These are phyloP conservation scores for Osmerus mordax DNA, from an alignment of 2,113 vertebrate species.

Conservation along the genomic window DNA sequence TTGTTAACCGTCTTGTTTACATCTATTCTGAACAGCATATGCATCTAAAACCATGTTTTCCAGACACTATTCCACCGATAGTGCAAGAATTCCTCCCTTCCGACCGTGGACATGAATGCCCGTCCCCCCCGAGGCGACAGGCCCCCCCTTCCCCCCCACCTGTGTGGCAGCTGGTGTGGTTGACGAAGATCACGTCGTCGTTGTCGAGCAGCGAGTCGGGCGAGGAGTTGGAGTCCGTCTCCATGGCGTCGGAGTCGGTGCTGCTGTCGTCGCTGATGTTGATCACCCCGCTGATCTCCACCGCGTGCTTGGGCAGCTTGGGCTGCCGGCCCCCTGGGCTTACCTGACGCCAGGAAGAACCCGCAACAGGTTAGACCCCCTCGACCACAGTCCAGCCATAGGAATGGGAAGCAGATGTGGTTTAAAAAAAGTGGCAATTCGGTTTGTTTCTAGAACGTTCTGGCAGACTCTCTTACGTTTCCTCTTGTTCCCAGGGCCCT, in stretches of 20 bases:
- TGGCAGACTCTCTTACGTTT: conserved; percentile 83
- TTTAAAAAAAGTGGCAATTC: no score
- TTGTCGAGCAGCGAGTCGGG: conserved; percentile 88
- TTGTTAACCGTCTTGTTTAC: no score
- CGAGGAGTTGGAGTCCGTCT: conserved; percentile 94
- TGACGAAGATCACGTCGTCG: conserved; percentile 86
- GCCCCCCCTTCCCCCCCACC: conserved; percentile 46
- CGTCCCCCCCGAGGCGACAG: no score
- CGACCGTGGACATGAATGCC: no score
- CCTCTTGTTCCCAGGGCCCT: conserved; percentile 81
- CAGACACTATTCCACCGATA: no score
- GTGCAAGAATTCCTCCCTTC: no score
- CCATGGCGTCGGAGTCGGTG: conserved; percentile 87
- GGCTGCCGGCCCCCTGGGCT: conserved; percentile 73
- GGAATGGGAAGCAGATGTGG: no score
- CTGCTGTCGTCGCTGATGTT: conserved; percentile 95
- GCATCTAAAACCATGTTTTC: no score
- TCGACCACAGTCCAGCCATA: no score
- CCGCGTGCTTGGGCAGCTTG: conserved; percentile 71
- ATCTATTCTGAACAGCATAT: no score
- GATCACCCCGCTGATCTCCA: conserved; percentile 74
- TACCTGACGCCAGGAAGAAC: conserved; percentile 70
- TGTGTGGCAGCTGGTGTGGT: conserved; percentile 72
- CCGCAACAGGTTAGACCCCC: not conserved
- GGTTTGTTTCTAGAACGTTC: no score